A percentile compares a stretch with the other conserved stretches of the same genome.
Conservation (phyloP, 1,140 invertebrate species). For the Homarus americanus region DNA sequence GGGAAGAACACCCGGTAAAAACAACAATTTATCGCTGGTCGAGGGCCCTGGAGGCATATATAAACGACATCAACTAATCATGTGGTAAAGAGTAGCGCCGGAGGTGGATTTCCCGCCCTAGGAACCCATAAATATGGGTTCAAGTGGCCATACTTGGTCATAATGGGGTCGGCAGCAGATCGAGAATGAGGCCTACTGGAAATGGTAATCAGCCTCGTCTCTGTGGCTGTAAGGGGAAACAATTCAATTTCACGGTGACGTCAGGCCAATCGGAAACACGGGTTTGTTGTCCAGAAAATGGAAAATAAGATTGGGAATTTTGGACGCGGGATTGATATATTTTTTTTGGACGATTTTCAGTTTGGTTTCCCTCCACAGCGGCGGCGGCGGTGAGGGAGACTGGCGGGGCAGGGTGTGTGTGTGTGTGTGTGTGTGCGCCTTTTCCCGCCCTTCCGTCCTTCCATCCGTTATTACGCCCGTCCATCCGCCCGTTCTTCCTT, state of each 20-base stretch:
- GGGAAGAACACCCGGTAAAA: not conserved
- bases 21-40: not conserved
- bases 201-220: slow-evolving; percentile 25
- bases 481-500: too few relatives aligned
- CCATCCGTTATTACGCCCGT: too few relatives aligned
- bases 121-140: not conserved
- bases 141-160: not conserved
- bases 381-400: too few relatives aligned
- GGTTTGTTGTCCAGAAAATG: slow-evolving; percentile 34
- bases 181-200: slow-evolving; percentile 5
- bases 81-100: not conserved
- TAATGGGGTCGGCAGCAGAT: not conserved
- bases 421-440: too few relatives aligned
- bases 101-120: not conserved
- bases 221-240: slow-evolving; percentile 15
- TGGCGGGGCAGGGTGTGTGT: too few relatives aligned
- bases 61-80: not conserved
- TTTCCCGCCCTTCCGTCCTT: too few relatives aligned
- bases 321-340: not conserved
- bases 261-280: slow-evolving; percentile 34
- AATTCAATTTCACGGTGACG: slow-evolving; percentile 42
- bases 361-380: not conserved
- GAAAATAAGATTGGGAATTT: slow-evolving; percentile 30
- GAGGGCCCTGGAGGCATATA: not conserved
- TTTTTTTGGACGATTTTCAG: not conserved